Base-by-base conservation (phyloP, 2,797 vertebrate species). In the Labeo calbasu region DNA sequence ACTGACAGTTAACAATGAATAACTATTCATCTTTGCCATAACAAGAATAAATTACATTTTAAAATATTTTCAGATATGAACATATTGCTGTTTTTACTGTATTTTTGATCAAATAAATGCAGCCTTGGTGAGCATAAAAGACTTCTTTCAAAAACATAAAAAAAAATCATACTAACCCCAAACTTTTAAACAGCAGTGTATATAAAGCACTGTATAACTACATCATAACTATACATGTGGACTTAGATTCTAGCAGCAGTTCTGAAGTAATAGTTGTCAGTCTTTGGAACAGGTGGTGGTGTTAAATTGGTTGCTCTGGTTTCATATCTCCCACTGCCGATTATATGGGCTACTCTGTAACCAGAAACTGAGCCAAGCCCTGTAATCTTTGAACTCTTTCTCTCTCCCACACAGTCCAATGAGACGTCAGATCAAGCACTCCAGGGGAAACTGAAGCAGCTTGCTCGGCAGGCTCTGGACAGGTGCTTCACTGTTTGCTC, bases 391-490 rank as follows among this genome's bases (percentile, higher is more conserved):
- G 17, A 72, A 28, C 75, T 43, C 28, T 43, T 55, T 69, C 53
- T 63, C 55, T 46, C 43, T 75, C 61, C 50, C 28, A 21, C 87
- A 84, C 91, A 99, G 98, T 98, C 97, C 71, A 97, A 93, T 71
- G 96, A 98, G 92, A 98, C 98, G n/a, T 95, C 96, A 32, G 98
- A 99, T 92, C 94, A 94, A 90, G 90, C 88, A 2, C 93, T 99
- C 61, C 97, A 99, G 92, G 95, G 91, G 76, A 99, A 98, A 91
- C 93, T 99, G 92, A 99, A 99, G 90, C 97, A 99, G 92, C 89
- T 99, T 87, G 98, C 98, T 61, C 96, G 95, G 46, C 98, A 99
- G 89, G 97, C 98, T 1, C 91, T 99, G 77, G 98, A 99, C 86
- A 96, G 98, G 98, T 99, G 91, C 91, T 43, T 51, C 14, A 59